Evolutionary conservation across 2,113 vertebrate species (phyloP), one percentile per base, ranked within the genome.

Genomic region (Donacobius atricapilla): DNA sequence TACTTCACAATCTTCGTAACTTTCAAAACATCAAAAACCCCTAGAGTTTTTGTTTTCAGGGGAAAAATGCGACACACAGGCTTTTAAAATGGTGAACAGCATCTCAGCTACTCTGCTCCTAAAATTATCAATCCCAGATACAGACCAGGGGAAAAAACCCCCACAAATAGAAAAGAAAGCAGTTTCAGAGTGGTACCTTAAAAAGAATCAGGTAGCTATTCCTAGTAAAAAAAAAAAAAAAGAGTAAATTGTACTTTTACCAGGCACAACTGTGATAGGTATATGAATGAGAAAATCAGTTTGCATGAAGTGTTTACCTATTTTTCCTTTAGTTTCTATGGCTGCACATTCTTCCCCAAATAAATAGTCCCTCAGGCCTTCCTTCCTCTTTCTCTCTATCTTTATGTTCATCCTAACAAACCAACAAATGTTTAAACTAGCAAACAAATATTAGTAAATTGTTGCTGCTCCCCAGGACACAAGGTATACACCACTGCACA

Each of bases 371-470:
- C 57, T 85, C 27, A 60, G 39, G 76, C 13, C 15, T 91, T 81
- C 73, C 53, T 82, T 75, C 50, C 50, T 68, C 70, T 76, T 82
- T 65, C 22, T 72, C 60, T 66, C 47, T 60, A 13, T 78, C 15
- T 58, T 71, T 42, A 22, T 25, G 44, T 56, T 48, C 48, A 40
- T 40, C 44, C 40, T 64, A 90, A 91, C 48, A 94, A 83, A 48
- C 19, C 20, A 87, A 76, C 25, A 85, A 60, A 68, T 90, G 45
- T 93, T 93, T 94, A 70, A 91, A 91, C 33, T 73, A 68, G n/a
- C 69, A 89, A 91, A 71, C 54, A 75, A 89, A 39, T 71, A 40
- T 57, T 68, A 82, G 40, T 23, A 69, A 93, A 83, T 60, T 53
- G 25, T 17, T 86, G 65, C 51, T 63, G 24, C 21, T 78, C 21